Percentiles rank a stretch among this genome's conserved stretches.
Conservation (phyloP, 2,888 invertebrate species). For the Caenorhabditis imperialis region DNA sequence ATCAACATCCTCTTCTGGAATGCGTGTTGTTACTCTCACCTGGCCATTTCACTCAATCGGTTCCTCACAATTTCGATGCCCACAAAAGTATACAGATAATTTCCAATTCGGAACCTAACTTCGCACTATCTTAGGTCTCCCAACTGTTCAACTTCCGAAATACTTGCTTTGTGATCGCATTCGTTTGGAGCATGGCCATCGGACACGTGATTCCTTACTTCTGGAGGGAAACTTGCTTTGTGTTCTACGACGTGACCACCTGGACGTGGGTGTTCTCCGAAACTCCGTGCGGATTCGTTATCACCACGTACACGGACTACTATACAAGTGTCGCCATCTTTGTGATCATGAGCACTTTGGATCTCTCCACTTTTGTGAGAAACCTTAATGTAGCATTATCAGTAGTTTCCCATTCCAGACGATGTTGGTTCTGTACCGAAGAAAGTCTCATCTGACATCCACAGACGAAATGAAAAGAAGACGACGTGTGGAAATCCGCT, state of each 20-base stretch:
- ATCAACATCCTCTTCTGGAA: constrained; percentile 66
- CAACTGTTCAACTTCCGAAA: constrained; percentile 41
- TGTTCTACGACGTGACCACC: constrained; percentile 42
- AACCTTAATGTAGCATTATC: background rate
- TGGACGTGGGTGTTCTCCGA: constrained; percentile 56
- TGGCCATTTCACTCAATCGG: constrained; percentile 62
- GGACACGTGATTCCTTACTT: constrained; percentile 59
- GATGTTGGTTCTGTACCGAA: constrained; percentile 32
- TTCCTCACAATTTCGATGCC: constrained; percentile 59
- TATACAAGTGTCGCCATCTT: constrained; percentile 57
- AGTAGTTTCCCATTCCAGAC: constrained; percentile 11
- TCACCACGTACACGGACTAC: constrained; percentile 57
- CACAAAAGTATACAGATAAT: constrained; percentile 21
- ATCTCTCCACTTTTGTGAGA: constrained; percentile 52
- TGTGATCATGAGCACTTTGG: constrained; percentile 49
- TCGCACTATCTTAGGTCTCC: background rate
- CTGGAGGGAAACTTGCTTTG: constrained; percentile 56
- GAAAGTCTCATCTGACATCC: constrained; percentile 13
- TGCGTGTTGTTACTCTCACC: constrained; percentile 64
- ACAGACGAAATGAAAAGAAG: constrained; percentile 18
- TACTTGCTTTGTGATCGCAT: constrained; percentile 43
- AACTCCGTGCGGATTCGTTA: constrained; percentile 51
- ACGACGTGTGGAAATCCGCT: constrained; percentile 41
- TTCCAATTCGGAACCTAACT: background rate
- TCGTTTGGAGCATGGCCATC: constrained; percentile 56